Evolutionary conservation across 2,888 invertebrate genomes (phyloP), one percentile per base, ranked within the genome.

Genomic region (Aphrophora alni): DNA sequence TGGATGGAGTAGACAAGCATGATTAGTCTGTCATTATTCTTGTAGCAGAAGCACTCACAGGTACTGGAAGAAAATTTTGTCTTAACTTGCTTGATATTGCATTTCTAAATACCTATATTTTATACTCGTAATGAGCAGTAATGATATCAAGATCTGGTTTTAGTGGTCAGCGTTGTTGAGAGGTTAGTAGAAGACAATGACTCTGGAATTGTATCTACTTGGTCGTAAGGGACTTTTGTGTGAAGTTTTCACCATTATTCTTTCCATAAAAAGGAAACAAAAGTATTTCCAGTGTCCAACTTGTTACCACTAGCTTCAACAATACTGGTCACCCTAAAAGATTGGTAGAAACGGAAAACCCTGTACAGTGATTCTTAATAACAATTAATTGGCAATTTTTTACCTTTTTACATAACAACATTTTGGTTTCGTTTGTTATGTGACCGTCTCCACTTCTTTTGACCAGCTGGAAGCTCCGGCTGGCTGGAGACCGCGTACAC

Each of bases 51-150:
- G 14, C 4, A 79, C 69, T 25, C 38, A 26, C 26, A 75, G 38
- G 38, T 79, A 79, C 73, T 79, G 79, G 79, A 79, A 72, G 38
- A 77, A 27, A n/a, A 74, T 79, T 25, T 78, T 26, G 21, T 26
- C 24, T n/a, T n/a, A n/a, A n/a, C n/a, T n/a, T 14, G 38, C 1
- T 28, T 0, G 68, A 59, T 10, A 77, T 77, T 33, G 59, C 33
- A 1, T 68, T 77, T 27, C 51, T 78, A 21, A 27, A 78, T 28
- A 10, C 78, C 12, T 76, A 24, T 26, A 27, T 76, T 28, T 28
- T 68, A 8, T 77, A 77, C n/a, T n/a, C 24, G 8, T 17, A 25
- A 72, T 8, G 38, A 79, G n/a, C 51, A 33, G 33, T 68, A 68
- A 51, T 74, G 2, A 17, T 79, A 12, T 59, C 3, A 25, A 27